These are phyloP conservation scores for Rachycentron canadum DNA, from an alignment of 2,797 vertebrate species.

Conservation along the genomic window DNA sequence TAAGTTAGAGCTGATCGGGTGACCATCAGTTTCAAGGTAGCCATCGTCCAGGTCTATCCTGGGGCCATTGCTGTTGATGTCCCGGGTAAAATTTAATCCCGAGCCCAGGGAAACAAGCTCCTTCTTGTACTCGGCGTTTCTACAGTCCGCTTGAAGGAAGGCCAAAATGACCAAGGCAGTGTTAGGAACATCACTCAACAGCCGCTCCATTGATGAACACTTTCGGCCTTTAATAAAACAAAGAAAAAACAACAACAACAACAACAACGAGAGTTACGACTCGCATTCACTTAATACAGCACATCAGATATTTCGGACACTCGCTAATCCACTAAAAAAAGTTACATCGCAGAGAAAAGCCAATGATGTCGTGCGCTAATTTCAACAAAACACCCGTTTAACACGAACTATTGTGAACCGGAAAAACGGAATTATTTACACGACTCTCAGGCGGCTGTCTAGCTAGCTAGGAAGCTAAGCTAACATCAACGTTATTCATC, in stretches of 20 bases:
- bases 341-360: background rate
- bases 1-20: background rate
- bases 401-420: background rate
- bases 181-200: background rate
- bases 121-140: background rate
- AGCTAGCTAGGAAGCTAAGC: background rate
- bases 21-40: slow-evolving; percentile 78
- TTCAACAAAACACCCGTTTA: background rate
- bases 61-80: slow-evolving; percentile 33
- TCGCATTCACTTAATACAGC: rapidly evolving
- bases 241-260: no score
- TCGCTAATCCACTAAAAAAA: background rate
- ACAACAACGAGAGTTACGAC: rapidly evolving
- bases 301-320: background rate
- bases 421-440: background rate
- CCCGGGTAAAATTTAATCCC: background rate
- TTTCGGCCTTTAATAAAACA: background rate
- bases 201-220: slow-evolving; percentile 62
- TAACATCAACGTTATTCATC: background rate
- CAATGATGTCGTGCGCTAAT: rapidly evolving
- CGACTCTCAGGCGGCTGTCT: rapidly evolving
- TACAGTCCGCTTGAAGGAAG: slow-evolving; percentile 73
- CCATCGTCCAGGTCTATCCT: slow-evolving; percentile 6
- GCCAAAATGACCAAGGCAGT: slow-evolving; percentile 67
- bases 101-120: slow-evolving; percentile 57